Conservation (phyloP, 2,888 invertebrate species). For the Agrotis clavis region DNA sequence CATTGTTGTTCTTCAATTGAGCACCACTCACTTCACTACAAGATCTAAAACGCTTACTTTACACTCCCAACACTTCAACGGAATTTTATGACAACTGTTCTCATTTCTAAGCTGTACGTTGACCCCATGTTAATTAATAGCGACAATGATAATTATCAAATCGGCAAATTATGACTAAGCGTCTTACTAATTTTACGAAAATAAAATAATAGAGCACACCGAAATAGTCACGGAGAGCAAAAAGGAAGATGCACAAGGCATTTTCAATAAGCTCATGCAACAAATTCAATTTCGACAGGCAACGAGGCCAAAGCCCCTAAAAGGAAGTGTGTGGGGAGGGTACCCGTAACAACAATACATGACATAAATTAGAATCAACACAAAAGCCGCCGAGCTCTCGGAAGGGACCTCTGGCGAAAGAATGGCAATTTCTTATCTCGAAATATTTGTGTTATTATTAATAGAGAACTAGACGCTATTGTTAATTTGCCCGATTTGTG, state of each 20-base stretch:
- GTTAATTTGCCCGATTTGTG: conserved; percentile 83
- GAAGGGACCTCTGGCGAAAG: conserved; percentile 89
- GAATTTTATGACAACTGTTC: conserved; percentile 65
- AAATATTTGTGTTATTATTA: conserved; percentile 87
- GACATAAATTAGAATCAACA: conserved; percentile 91
- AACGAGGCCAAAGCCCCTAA: conserved; percentile 82
- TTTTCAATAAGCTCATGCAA: conserved; percentile 86
- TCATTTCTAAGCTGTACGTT: conserved; percentile 70
- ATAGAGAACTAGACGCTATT: conserved; percentile 82
- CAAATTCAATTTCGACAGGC: conserved; percentile 85
- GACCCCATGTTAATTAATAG: conserved; percentile 72
- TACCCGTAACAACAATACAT: conserved; percentile 86
- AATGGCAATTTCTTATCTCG: conserved; percentile 90
- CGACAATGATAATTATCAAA: conserved; percentile 55
- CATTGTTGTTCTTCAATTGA: conserved; percentile 75
- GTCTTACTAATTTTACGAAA: conserved; percentile 21
- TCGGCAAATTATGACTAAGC: conserved; percentile 50
- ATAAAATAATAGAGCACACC: conserved; percentile 27
- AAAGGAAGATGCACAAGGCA: conserved; percentile 76
- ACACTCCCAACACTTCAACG: conserved; percentile 66
- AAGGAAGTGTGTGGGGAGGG: conserved; percentile 89
- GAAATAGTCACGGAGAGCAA: conserved; percentile 65
- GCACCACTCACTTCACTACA: conserved; percentile 62
- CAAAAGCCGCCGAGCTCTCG: conserved; percentile 88
- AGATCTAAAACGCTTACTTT: conserved; percentile 63